Base-by-base conservation (phyloP, 2,888 invertebrate species). In the Oscheius sp. region DNA sequence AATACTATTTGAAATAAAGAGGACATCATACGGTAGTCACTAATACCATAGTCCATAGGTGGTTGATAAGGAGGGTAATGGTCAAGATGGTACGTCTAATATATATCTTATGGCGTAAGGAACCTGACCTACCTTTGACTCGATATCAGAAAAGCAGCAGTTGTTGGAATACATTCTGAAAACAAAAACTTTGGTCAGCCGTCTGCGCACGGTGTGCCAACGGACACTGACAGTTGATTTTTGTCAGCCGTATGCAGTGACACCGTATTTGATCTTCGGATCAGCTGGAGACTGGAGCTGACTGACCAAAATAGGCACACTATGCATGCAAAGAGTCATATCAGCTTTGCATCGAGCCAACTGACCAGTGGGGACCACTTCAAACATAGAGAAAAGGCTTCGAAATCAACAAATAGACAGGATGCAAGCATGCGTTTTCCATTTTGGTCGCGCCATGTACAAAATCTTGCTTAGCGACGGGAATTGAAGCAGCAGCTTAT, bases 251-350 rank as follows among this genome's bases (percentile, higher is more conserved):
- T 58, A 70, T 51, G 57, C 59, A 42, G 58, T 70, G 70, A 70
- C 70, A 70, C 57, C 47, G 58, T 70, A 29, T 70, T 70, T 70
- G 70, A 48, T 42, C 59, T 48, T 70, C 58, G 70, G 70, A 70
- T 70, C 57, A 70, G 59, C 70, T 70, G 68, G 70, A 70, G 70
- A 57, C 70, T 70, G 70, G 70, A 70, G 70, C 59, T 51, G 70
- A 70, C 70, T 70, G 70, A 70, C 70, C 70, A 70, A 70, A 70
- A 70, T 70, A 70, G 70, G 58, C 59, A 35, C 68, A 68, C 68
- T 68, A 68, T 68, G 68, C 68, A 68, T 68, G 68, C 68, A 68
- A 68, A 68, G 68, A 53, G 68, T 68, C 68, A 68, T 68, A 68
- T 68, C 68, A 63, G 47, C 47, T 63, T 29, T 21, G 21, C 21